A percentile compares a stretch with the other conserved stretches of the same genome.
Evolutionary conservation across 2,113 vertebrate genomes (phyloP).

Genomic region (Helogale parvula): DNA sequence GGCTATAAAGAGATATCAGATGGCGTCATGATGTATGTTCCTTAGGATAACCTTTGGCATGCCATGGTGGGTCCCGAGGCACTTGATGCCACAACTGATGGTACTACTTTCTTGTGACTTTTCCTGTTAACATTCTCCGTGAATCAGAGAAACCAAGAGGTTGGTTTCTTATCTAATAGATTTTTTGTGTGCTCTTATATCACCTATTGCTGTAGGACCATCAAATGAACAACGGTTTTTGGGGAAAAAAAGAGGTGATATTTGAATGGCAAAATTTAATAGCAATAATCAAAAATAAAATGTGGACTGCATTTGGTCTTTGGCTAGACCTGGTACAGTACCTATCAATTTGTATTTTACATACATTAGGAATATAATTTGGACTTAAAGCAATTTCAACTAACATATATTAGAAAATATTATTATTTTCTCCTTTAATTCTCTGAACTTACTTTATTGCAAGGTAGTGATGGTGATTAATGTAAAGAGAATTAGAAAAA

Average conservation of each 20-base stretch:
- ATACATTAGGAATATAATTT: background rate
- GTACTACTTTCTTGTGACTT: background rate
- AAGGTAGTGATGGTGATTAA: background rate
- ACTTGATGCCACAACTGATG: background rate
- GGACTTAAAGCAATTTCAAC: background rate
- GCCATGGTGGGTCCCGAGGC: background rate
- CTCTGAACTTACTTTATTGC: background rate
- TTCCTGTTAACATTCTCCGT: constrained; percentile 48
- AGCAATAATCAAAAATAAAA: background rate
- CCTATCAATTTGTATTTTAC: background rate
- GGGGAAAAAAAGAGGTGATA: background rate
- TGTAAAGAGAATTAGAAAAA: background rate
- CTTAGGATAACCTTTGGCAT: constrained; percentile 8
- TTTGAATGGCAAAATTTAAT: background rate
- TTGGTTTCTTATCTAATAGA: constrained; percentile 2
- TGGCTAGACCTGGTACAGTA: background rate
- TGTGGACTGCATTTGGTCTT: background rate
- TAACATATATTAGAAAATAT: constrained; percentile 18
- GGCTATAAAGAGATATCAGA: background rate
- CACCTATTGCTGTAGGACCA: background rate
- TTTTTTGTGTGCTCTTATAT: background rate
- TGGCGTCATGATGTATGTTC: constrained; percentile 23
- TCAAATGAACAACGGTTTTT: constrained; percentile 16
- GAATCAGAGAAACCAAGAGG: background rate
- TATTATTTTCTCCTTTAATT: background rate